Evolutionary conservation across 2,113 vertebrate genomes (phyloP).

Genomic region (Delphinus delphis): DNA sequence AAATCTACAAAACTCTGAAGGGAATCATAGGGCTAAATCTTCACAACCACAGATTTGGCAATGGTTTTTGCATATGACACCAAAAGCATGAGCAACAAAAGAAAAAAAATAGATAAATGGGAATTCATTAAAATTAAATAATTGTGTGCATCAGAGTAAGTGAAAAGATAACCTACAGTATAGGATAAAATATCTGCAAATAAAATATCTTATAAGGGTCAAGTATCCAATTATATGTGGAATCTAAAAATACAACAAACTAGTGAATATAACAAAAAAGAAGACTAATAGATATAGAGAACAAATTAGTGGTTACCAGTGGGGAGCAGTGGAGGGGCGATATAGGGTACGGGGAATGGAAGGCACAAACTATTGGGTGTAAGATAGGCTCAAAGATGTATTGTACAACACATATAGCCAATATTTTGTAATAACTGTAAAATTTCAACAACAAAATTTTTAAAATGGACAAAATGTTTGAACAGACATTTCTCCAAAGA

Average conservation of each 20-base stretch:
- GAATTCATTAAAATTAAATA: not conserved
- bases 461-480: not conserved
- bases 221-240: not conserved
- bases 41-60: not conserved
- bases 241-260: not conserved
- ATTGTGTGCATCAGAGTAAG: not conserved
- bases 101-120: not conserved
- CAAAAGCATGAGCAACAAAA: not conserved
- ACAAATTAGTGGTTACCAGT: not conserved
- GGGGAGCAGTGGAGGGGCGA: not conserved
- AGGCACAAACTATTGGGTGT: not conserved
- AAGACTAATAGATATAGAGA: not conserved
- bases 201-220: not conserved
- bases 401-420: not conserved
- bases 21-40: not conserved
- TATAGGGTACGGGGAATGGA: not conserved
- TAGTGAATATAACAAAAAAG: not conserved
- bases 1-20: not conserved
- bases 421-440: not conserved
- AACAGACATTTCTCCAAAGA: not conserved
- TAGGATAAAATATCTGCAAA: not conserved
- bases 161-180: not conserved
- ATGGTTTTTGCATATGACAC: not conserved
- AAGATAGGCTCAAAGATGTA: not conserved
- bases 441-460: not conserved